Evolutionary conservation across 1,140 invertebrate genomes (phyloP).

Genomic region (Dysdera silvatica): DNA sequence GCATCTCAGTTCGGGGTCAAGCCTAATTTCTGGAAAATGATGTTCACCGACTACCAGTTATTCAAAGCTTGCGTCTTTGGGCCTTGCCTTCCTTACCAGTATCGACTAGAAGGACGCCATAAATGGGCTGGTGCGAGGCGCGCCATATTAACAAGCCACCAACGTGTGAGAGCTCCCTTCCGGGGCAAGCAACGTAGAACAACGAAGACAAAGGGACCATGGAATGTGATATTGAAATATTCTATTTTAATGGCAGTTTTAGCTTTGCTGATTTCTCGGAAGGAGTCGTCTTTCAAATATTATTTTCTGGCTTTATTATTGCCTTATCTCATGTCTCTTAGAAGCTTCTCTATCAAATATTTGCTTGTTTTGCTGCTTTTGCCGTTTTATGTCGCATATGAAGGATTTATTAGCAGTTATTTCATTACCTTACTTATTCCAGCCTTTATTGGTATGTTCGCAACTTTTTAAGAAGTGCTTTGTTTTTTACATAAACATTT

Average conservation of each 20-base stretch:
- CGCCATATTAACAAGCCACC: constrained; percentile 27
- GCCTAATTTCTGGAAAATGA: constrained; percentile 41
- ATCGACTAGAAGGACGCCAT: constrained; percentile 45
- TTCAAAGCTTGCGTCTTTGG: constrained; percentile 41
- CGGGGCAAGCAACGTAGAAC: not conserved
- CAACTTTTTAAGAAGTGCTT: not conserved
- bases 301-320: constrained; percentile 5
- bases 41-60: constrained; percentile 40
- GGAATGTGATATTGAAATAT: too few relatives aligned
- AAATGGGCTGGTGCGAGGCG: constrained; percentile 45
- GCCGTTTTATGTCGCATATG: constrained; percentile 10
- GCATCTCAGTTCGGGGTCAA: constrained; percentile 44
- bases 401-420: constrained; percentile 15
- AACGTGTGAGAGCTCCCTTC: constrained; percentile 5
- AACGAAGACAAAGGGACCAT: too few relatives aligned
- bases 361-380: constrained; percentile 13
- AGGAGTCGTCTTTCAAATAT: constrained; percentile 2
- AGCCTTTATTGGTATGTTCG: not conserved
- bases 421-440: constrained; percentile 18
- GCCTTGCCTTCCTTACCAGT: constrained; percentile 47
- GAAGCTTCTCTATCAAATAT: constrained; percentile 23
- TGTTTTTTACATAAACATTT: too few relatives aligned
- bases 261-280: constrained; percentile 11
- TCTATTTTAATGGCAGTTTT: too few relatives aligned
- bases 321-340: constrained; percentile 17